Percentiles rank a stretch among this genome's conserved stretches.
Evolutionary conservation across 2,113 vertebrate species (phyloP).

Genomic region (Brachypodius melanocephalos): DNA sequence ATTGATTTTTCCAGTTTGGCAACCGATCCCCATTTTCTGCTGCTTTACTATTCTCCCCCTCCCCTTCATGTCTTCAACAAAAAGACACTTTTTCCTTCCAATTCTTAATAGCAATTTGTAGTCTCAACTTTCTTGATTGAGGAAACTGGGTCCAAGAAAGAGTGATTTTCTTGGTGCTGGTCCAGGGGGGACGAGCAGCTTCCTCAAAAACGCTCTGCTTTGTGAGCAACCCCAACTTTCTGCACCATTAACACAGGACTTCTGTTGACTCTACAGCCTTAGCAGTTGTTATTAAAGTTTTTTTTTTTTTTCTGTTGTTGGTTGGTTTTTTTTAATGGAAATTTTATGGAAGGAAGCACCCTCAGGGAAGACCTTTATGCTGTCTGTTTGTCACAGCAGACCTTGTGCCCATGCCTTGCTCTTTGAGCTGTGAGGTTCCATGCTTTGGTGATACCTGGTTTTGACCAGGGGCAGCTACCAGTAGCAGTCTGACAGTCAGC

Average conservation of each 20-base stretch:
- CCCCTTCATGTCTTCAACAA: background rate
- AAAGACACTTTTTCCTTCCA: conserved; percentile 18
- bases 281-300: background rate
- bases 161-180: background rate
- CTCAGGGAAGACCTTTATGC: background rate
- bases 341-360: background rate
- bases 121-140: conserved; percentile 5
- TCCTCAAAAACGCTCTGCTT: background rate
- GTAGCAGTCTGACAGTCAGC: background rate
- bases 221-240: background rate
- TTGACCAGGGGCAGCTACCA: background rate
- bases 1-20: conserved; percentile 66
- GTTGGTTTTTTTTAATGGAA: background rate
- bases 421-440: background rate
- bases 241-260: background rate
- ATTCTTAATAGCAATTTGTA: conserved; percentile 11
- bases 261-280: background rate
- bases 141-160: background rate
- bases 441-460: background rate
- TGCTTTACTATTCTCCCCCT: background rate
- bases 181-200: background rate
- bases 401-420: accelerated
- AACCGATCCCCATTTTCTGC: conserved; percentile 37
- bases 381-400: background rate
- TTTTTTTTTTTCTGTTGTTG: background rate